A percentile compares a stretch with the other conserved stretches of the same genome.
phyloP scores from a whole-genome alignment of 2,113 vertebrate species.

The Petrocephalus zakoni region DNA sequence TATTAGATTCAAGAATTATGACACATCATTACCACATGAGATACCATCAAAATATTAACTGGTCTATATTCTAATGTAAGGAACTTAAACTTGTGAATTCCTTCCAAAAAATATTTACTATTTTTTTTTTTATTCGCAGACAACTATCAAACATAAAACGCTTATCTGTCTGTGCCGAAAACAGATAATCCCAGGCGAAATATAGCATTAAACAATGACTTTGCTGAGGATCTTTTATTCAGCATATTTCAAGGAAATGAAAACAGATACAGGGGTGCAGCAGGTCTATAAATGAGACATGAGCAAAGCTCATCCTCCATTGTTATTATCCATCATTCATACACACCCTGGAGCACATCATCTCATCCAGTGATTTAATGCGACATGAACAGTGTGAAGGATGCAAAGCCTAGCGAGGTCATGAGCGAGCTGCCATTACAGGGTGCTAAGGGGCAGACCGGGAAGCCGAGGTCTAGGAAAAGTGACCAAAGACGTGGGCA shows the following conservation, averaged over 20 bases:
- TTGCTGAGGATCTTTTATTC: not conserved
- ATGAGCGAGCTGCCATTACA: not conserved
- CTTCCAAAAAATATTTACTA: no score
- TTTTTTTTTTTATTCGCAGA: no score
- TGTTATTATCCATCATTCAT: not conserved
- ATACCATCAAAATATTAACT: no score
- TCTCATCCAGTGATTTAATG: not conserved
- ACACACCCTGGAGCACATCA: not conserved
- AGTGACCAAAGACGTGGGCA: not conserved
- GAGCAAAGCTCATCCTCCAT: not conserved
- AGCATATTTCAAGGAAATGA: not conserved
- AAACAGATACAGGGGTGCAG: not conserved
- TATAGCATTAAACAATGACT: not conserved
- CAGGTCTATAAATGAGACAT: not conserved
- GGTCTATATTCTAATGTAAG: no score
- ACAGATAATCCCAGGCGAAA: not conserved
- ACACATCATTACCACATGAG: no score
- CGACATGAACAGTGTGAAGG: not conserved
- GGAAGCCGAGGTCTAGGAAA: not conserved
- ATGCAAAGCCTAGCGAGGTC: not conserved
- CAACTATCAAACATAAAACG: no score
- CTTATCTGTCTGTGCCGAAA: not conserved
- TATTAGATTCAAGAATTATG: no score
- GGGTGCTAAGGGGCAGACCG: not conserved
- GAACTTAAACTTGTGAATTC: no score